A percentile compares a stretch with the other conserved stretches of the same genome.
phyloP scores from a whole-genome alignment of 2,888 invertebrate species.

The Emmelina monodactyla region DNA sequence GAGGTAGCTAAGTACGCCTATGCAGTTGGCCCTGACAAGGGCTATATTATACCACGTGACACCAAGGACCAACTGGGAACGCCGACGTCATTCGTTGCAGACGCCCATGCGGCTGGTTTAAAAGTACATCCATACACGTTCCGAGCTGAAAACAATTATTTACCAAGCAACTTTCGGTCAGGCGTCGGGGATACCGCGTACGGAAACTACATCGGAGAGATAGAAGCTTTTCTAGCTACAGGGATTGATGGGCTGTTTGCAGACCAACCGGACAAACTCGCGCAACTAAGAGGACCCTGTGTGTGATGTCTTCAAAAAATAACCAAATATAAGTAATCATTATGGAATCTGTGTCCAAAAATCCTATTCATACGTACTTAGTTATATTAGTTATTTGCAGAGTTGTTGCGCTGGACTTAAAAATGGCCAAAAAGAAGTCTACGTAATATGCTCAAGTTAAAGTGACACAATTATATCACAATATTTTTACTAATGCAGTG shows the following conservation, averaged over 20 bases:
- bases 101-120: constrained; percentile 43
- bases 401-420: too few relatives aligned
- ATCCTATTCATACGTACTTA: too few relatives aligned
- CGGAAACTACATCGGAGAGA: constrained; percentile 38
- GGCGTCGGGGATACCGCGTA: constrained; percentile 26
- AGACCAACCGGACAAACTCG: constrained; percentile 46
- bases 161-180: constrained; percentile 37
- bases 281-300: constrained; percentile 28
- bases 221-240: constrained; percentile 33
- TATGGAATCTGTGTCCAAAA: too few relatives aligned
- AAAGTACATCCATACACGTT: constrained; percentile 55
- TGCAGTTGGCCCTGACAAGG: constrained; percentile 49
- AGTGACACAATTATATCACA: too few relatives aligned
- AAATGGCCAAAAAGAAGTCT: too few relatives aligned
- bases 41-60: constrained; percentile 41
- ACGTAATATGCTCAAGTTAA: too few relatives aligned
- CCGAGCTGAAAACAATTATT: constrained; percentile 40
- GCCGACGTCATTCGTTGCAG: constrained; percentile 35
- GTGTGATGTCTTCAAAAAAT: too few relatives aligned
- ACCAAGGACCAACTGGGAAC: constrained; percentile 28
- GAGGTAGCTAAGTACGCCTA: constrained; percentile 46
- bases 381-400: too few relatives aligned
- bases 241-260: constrained; percentile 51
- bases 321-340: too few relatives aligned
- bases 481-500: too few relatives aligned